phyloP scores from a whole-genome alignment of 2,888 invertebrate species.

The Notodonta ziczac region DNA sequence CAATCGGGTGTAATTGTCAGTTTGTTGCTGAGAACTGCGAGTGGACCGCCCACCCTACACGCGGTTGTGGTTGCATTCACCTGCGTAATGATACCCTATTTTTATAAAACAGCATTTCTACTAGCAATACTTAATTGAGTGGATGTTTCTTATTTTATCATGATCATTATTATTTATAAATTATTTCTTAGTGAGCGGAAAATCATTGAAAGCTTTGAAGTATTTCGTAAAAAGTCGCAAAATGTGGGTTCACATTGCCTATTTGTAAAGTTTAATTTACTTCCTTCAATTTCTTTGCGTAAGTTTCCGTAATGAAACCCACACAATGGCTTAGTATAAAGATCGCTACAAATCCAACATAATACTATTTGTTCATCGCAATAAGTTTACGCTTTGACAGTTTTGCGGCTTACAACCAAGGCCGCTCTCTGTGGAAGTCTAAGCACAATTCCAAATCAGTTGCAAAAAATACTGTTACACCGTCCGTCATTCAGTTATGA shows the following conservation, averaged over 20 bases:
- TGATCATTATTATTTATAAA: no score
- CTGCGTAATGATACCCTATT: background rate
- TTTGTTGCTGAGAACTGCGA: background rate
- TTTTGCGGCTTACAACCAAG: background rate
- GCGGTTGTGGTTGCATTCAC: background rate
- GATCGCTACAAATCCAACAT: slow-evolving; percentile 2
- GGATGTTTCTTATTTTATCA: no score
- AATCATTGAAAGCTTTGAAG: no score
- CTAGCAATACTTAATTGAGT: no score
- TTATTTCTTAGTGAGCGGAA: no score
- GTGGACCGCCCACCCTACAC: slow-evolving; percentile 1
- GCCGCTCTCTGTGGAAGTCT: background rate
- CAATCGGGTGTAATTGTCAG: background rate
- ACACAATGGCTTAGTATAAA: background rate
- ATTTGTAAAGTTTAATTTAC: background rate
- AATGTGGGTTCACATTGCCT: background rate
- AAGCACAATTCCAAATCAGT: background rate
- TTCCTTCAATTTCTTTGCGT: background rate
- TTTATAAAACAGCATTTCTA: no score
- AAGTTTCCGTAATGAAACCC: background rate
- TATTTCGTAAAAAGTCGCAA: no score
- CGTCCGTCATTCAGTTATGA: background rate
- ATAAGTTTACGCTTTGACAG: slow-evolving; percentile 3
- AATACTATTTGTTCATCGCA: slow-evolving; percentile 3
- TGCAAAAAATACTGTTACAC: background rate